Evolutionary conservation across 2,888 invertebrate species (phyloP).

Genomic region (Diaphora mendica): DNA sequence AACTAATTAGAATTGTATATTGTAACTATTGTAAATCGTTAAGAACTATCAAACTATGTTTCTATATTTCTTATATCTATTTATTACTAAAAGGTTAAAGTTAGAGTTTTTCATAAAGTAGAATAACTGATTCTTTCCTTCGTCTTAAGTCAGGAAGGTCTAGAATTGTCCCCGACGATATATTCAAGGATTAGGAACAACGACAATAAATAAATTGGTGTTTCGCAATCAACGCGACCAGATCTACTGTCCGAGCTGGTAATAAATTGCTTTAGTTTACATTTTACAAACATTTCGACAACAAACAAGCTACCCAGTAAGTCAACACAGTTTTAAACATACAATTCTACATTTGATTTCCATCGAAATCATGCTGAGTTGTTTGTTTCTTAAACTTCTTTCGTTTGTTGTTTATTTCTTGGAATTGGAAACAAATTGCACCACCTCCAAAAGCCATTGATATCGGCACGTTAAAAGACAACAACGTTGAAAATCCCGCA

Average conservation of each 20-base stretch:
- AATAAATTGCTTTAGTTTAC: slow-evolving; percentile 51
- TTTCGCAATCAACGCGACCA: slow-evolving; percentile 51
- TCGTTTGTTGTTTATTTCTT: background rate
- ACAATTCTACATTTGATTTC: background rate
- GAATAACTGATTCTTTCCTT: slow-evolving; percentile 2
- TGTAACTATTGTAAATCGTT: background rate
- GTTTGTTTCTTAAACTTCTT: no score
- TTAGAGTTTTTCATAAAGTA: background rate
- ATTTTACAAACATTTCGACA: slow-evolving; percentile 44
- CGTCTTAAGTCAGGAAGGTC: slow-evolving; percentile 22
- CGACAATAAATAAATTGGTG: slow-evolving; percentile 56
- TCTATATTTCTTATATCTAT: background rate
- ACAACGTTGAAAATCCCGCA: no score
- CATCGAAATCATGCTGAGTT: background rate
- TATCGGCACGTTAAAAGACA: no score
- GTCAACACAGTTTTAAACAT: background rate
- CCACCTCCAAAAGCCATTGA: no score
- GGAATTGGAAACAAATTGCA: background rate
- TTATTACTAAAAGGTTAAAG: background rate
- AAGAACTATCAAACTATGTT: background rate
- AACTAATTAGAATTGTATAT: background rate
- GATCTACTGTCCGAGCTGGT: slow-evolving; percentile 44
- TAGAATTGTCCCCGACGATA: slow-evolving; percentile 36
- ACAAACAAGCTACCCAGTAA: slow-evolving; percentile 4
- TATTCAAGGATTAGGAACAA: slow-evolving; percentile 45